phyloP scores from a whole-genome alignment of 2,113 vertebrate genomes.

The Anoplopoma fimbria region DNA sequence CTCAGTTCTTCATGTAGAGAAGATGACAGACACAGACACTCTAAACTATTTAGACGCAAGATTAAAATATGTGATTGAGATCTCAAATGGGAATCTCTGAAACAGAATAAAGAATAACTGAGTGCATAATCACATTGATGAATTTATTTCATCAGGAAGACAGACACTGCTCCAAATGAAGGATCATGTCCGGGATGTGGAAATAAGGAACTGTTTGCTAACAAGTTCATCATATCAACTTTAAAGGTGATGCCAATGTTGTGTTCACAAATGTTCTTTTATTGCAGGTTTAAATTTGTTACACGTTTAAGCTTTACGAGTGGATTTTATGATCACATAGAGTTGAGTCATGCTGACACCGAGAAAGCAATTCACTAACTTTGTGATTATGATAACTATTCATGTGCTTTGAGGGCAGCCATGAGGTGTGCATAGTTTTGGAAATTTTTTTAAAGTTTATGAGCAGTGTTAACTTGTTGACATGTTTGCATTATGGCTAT shows the following conservation, averaged over 20 bases:
- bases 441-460: slow-evolving; percentile 23
- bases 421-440: background rate
- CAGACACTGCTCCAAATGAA: background rate
- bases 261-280: background rate
- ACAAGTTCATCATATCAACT: background rate
- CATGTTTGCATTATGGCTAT: slow-evolving; percentile 4
- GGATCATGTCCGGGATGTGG: background rate
- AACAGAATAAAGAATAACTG: background rate
- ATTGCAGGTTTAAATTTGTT: background rate
- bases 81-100: background rate
- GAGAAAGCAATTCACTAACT: slow-evolving; percentile 11
- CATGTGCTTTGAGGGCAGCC: background rate
- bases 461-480: slow-evolving; percentile 2
- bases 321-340: background rate
- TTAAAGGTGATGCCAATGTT: background rate
- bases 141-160: background rate
- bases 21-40: background rate
- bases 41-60: background rate
- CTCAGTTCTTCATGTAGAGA: slow-evolving; percentile 94
- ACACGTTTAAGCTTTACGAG: background rate
- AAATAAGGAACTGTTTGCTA: background rate
- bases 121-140: background rate
- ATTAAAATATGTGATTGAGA: background rate
- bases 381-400: slow-evolving; percentile 6
- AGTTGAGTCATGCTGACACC: background rate